Conservation (phyloP, 2,113 vertebrate genomes). For the Ceyx cyanopectus region DNA sequence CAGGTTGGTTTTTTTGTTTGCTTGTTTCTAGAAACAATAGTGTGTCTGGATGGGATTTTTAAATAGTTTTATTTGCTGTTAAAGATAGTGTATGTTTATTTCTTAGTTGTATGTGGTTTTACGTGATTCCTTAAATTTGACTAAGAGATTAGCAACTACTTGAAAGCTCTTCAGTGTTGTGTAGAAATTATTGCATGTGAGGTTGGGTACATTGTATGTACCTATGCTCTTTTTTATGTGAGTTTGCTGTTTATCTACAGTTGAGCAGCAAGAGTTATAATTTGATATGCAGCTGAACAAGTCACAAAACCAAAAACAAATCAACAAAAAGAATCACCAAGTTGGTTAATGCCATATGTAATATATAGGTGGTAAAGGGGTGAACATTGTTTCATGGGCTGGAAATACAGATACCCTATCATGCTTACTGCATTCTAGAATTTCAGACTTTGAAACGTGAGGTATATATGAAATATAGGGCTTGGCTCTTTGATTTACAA, state of each 20-base stretch:
- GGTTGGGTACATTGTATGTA: background rate
- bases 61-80: background rate
- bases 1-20: background rate
- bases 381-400: background rate
- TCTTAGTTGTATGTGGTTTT: background rate
- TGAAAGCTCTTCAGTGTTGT: background rate
- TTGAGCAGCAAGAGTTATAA: background rate
- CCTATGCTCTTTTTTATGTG: background rate
- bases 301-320: background rate
- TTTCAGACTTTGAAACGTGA: background rate
- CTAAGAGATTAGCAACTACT: background rate
- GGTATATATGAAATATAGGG: background rate
- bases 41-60: background rate
- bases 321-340: background rate
- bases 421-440: background rate
- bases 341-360: background rate
- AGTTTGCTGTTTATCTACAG: background rate
- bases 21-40: background rate
- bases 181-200: background rate
- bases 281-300: background rate
- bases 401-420: accelerated
- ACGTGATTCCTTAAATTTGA: background rate
- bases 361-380: background rate
- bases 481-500: background rate
- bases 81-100: background rate